These are phyloP conservation scores for Drosophila rubida DNA, from an alignment of 2,888 invertebrate genomes.

Conservation along the genomic window DNA sequence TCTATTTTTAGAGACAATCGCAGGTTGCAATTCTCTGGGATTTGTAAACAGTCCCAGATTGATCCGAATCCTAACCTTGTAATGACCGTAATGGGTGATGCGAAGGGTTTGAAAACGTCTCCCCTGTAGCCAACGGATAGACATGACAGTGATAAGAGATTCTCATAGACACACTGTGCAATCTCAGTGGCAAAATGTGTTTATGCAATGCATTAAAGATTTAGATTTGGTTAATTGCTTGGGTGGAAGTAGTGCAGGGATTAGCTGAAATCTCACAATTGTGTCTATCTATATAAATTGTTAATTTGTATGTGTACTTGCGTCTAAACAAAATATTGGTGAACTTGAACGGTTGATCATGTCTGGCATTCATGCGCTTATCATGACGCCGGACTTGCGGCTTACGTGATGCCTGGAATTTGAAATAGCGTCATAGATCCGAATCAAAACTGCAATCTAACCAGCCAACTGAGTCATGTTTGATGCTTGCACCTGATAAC, in stretches of 20 bases:
- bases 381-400: slow-evolving; percentile 55
- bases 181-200: slow-evolving; percentile 40
- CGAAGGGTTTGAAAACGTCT: slow-evolving; percentile 9
- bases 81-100: slow-evolving; percentile 25
- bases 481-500: slow-evolving; percentile 35
- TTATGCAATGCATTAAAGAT: slow-evolving; percentile 63
- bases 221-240: slow-evolving; percentile 48
- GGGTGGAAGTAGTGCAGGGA: slow-evolving; percentile 42
- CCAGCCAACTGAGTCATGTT: slow-evolving; percentile 41
- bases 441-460: slow-evolving; percentile 20
- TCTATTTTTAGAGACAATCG: slow-evolving; percentile 41
- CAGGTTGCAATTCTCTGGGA: slow-evolving; percentile 12
- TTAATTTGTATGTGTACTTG: background rate
- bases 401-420: slow-evolving; percentile 64
- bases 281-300: background rate
- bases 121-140: background rate
- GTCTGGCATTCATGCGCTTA: slow-evolving; percentile 69
- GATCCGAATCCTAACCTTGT: slow-evolving; percentile 64
- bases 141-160: slow-evolving; percentile 48
- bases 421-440: slow-evolving; percentile 46
- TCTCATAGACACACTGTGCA: slow-evolving; percentile 35
- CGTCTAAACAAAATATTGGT: slow-evolving; percentile 21
- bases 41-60: slow-evolving; percentile 6
- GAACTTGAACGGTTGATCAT: slow-evolving; percentile 71
- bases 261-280: slow-evolving; percentile 29